phyloP scores from a whole-genome alignment of 2,113 vertebrate genomes.

The Amphilophus citrinellus region DNA sequence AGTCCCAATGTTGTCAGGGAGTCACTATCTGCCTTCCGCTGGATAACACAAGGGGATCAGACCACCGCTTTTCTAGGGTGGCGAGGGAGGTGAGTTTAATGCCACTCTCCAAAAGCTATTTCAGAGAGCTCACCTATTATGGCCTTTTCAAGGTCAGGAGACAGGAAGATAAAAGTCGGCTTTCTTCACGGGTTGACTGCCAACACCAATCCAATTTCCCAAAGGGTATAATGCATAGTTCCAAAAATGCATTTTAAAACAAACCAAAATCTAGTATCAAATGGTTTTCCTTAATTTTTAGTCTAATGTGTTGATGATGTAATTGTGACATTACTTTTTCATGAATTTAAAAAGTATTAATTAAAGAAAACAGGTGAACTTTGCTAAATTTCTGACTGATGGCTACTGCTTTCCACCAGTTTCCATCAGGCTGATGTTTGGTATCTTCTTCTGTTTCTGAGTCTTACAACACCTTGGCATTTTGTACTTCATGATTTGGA shows the following conservation, averaged over 20 bases:
- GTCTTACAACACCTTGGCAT: neutral
- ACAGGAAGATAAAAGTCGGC: slow-evolving; percentile 8
- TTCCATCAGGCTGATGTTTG: too few relatives aligned
- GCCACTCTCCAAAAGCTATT: slow-evolving; percentile 69
- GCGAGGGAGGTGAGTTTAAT: slow-evolving; percentile 54
- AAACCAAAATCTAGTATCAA: neutral
- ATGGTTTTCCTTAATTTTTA: neutral
- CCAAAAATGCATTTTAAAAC: neutral
- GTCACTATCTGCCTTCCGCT: slow-evolving; percentile 58
- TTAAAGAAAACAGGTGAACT: neutral
- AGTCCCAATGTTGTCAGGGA: slow-evolving; percentile 61
- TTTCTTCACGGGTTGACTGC: slow-evolving; percentile 9
- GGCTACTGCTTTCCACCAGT: neutral
- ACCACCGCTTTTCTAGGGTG: slow-evolving; percentile 33
- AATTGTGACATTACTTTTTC: neutral
- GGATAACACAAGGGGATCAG: slow-evolving; percentile 73
- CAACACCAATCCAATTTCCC: slow-evolving; percentile 23
- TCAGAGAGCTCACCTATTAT: slow-evolving; percentile 60
- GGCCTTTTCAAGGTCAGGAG: slow-evolving; percentile 56
- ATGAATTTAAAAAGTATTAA: neutral
- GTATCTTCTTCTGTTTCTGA: neutral
- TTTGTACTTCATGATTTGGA: neutral
- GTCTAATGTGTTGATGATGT: neutral
- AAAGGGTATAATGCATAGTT: neutral
- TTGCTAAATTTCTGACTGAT: neutral